Conservation (phyloP, 1,140 invertebrate species). For the Piezodorus guildinii region DNA sequence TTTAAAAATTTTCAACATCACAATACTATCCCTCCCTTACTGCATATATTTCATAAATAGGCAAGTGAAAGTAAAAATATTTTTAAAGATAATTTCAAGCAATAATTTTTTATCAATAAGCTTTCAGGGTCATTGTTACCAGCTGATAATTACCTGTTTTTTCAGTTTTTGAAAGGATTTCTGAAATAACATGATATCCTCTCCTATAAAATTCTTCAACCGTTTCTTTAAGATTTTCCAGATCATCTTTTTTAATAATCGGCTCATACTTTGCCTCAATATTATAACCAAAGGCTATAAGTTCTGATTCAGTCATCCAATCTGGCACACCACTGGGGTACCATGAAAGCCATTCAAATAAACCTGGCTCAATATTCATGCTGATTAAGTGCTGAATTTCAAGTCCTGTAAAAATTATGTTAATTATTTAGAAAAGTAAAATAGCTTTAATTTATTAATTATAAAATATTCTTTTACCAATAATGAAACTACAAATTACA, state of each 20-base stretch:
- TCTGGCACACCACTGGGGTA: constrained; percentile 64
- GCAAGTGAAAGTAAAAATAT: too few relatives aligned
- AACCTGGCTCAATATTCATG: constrained; percentile 68
- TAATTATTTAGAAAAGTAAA: neutral
- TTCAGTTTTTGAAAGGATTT: constrained; percentile 29
- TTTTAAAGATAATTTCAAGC: too few relatives aligned
- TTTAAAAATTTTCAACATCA: too few relatives aligned
- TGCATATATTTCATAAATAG: too few relatives aligned
- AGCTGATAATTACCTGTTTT: constrained; percentile 27
- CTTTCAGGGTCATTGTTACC: too few relatives aligned
- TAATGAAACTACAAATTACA: too few relatives aligned
- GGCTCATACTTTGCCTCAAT: constrained; percentile 59
- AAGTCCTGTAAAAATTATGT: constrained; percentile 38
- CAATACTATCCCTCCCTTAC: too few relatives aligned
- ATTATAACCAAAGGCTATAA: constrained; percentile 60
- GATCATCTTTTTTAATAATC: constrained; percentile 43
- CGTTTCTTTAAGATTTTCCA: constrained; percentile 44
- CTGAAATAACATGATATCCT: constrained; percentile 40
- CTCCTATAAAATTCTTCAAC: constrained; percentile 65
- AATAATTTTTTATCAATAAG: too few relatives aligned
- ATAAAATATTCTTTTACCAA: too few relatives aligned
- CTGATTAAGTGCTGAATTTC: constrained; percentile 32
- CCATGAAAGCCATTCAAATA: constrained; percentile 92
- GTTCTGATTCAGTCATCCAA: constrained; percentile 65
- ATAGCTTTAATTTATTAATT: too few relatives aligned